These are phyloP conservation scores for Ciona savignyi DNA, from an alignment of 23 tunicate genomes.

Conservation along the genomic window DNA sequence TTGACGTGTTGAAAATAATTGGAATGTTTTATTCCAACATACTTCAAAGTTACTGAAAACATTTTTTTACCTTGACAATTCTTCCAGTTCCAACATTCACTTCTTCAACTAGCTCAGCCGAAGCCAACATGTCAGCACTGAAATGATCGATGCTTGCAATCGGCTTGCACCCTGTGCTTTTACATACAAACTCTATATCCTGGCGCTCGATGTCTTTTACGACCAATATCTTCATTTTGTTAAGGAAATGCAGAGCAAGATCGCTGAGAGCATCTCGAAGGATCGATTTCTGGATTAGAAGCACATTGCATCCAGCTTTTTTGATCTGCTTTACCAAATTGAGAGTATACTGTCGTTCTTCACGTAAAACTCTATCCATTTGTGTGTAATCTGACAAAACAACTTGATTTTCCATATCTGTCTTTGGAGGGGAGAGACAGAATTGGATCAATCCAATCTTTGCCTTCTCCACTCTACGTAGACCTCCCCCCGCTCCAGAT, in stretches of 20 bases:
- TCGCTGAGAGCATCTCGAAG: constrained; percentile 94
- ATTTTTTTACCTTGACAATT: constrained; percentile 64
- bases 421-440: constrained; percentile 94
- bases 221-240: constrained; percentile 96
- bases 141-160: constrained; percentile 96
- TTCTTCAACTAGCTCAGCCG: constrained; percentile 95
- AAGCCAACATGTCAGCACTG: constrained; percentile 86
- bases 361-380: constrained; percentile 95
- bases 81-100: constrained; percentile 83
- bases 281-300: constrained; percentile 90
- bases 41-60: neutral
- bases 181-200: constrained; percentile 96
- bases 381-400: constrained; percentile 95
- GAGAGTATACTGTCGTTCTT: constrained; percentile 93
- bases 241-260: constrained; percentile 90
- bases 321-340: constrained; percentile 95
- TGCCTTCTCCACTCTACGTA: constrained; percentile 88
- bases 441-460: constrained; percentile 92
- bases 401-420: constrained; percentile 98
- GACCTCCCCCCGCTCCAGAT: constrained; percentile 75
- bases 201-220: constrained; percentile 91
- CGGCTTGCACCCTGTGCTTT: constrained; percentile 94
- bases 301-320: constrained; percentile 93
- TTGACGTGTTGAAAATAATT: too few species aligned
- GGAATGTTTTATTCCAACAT: too few species aligned